Base-by-base conservation (phyloP, 1,140 invertebrate genomes). In the Drosophila malerkotliana region DNA sequence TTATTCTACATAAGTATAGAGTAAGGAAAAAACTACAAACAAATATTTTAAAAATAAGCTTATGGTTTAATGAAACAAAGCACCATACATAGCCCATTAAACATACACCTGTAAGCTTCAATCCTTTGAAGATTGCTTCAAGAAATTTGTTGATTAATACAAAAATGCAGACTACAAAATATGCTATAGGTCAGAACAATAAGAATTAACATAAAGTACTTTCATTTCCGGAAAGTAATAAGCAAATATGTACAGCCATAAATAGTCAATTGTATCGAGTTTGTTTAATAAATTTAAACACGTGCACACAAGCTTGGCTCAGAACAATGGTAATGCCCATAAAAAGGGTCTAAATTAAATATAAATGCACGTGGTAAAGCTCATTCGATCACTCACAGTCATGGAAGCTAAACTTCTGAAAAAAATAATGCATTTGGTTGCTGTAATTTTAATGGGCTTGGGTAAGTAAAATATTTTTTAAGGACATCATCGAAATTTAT, bases 331-430 rank as follows among this genome's bases (percentile, higher is more conserved):
- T 7, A 7, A 9, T 3, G 15, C n/a, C 8, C 4, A 8, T 37
- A 37, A 37, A 37, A 37, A 37, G 2, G 41, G 14, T 9, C 14
- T 0, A 44, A 18, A 6, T 4, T 4, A 37, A 14, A 15, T 14
- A 37, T 32, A 24, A 9, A 60, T 21, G 32, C 30, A 64, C 64
- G 51, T 15, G 9, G 3, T 15, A 4, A 5, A 45, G 26, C 53
- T 21, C 5, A 15, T 21, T 34, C 1, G 26, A 64, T 14, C 54
- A 37, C 28, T 28, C 44, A 37, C 8, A n/a, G 48, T 0, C 26
- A 74, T 74, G 71, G 72, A 34, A 74, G 60, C 47, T n/a, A 15
- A 21, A 52, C 71, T 53, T 14, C 9, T 62, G 12, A 5, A 53
- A 2, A 34, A 21, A 26, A 37, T 41, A 12, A 21, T 57, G 9